A percentile compares a stretch with the other conserved stretches of the same genome.
These are phyloP conservation scores for Oreohelix idahoensis DNA, from an alignment of 1,140 invertebrate genomes.

Conservation along the genomic window DNA sequence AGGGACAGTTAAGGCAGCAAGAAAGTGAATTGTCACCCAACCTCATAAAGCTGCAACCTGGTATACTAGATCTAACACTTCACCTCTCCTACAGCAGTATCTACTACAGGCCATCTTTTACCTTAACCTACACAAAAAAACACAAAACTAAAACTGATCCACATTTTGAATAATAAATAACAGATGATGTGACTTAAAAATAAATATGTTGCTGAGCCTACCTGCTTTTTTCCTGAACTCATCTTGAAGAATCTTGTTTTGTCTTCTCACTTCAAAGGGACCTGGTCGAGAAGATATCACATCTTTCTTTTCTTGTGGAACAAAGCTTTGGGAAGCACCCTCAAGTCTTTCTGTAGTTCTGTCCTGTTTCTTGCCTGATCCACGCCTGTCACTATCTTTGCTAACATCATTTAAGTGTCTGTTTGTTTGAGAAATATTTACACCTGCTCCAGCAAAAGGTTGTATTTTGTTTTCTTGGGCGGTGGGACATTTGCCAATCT, in stretches of 20 bases:
- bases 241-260: constrained; percentile 59
- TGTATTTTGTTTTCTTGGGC: not conserved
- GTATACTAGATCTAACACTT: no score
- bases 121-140: no score
- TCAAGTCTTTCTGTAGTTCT: not conserved
- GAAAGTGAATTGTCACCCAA: no score
- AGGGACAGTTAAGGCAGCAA: no score
- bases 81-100: no score
- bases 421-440: not conserved
- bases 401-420: not conserved
- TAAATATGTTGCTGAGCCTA: constrained; percentile 25
- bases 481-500: not conserved
- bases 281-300: constrained; percentile 1
- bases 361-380: not conserved
- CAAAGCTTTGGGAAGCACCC: not conserved
- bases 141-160: no score
- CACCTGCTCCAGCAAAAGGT: not conserved
- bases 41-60: no score
- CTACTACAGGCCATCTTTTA: no score
- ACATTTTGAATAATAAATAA: no score
- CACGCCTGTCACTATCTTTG: not conserved
- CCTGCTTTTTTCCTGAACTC: constrained; percentile 61
- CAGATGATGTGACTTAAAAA: no score
- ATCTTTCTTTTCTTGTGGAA: constrained; percentile 32
- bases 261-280: constrained; percentile 51